These are phyloP conservation scores for Sphaerodactylus townsendi DNA, from an alignment of 2,113 vertebrate species.

Conservation along the genomic window DNA sequence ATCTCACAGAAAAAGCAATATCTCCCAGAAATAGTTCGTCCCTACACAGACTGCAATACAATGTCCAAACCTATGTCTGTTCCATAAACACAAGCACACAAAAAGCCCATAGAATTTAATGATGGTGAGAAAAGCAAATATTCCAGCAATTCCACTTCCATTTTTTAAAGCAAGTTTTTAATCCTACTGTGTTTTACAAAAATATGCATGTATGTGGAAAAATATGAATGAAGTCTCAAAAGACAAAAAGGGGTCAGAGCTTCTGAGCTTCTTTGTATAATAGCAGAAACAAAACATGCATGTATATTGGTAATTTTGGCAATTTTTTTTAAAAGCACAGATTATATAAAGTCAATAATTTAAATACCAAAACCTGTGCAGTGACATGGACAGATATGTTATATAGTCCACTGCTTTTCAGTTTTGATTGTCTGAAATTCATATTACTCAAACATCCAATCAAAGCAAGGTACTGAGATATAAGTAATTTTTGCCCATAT, in stretches of 20 bases:
- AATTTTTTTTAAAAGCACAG: background rate
- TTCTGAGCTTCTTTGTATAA: background rate
- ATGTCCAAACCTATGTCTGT: background rate
- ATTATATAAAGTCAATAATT: background rate
- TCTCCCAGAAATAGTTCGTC: background rate
- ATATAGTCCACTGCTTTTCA: background rate
- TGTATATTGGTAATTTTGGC: background rate
- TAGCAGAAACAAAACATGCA: background rate
- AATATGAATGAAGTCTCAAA: too few relatives aligned
- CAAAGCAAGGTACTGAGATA: background rate
- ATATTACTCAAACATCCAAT: background rate
- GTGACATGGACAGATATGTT: conserved; percentile 18
- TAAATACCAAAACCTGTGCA: background rate
- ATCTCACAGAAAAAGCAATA: background rate
- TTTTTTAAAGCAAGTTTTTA: background rate
- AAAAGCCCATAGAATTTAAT: background rate
- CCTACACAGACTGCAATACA: conserved; percentile 20
- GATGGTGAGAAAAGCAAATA: background rate
- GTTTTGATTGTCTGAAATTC: background rate
- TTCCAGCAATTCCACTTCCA: background rate
- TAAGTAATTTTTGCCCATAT: background rate
- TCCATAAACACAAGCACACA: background rate
- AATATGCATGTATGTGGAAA: background rate
- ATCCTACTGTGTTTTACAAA: background rate
- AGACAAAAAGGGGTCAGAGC: too few relatives aligned